Evolutionary conservation across 1,140 invertebrate species (phyloP), one percentile per base, ranked within the genome.

Genomic region (Drosophila albomicans): DNA sequence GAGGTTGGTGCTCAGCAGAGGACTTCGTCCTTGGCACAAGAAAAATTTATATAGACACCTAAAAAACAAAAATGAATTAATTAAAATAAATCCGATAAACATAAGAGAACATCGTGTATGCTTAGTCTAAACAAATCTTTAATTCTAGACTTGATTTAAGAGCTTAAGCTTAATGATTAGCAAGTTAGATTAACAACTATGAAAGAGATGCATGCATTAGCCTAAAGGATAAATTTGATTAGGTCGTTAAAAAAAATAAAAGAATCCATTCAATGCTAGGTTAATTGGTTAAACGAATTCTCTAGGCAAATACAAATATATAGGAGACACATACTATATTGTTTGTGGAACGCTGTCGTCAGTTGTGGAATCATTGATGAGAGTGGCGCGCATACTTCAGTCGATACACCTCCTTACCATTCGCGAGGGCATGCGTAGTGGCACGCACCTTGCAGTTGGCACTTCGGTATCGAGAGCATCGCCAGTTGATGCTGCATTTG

Each of bases 401-500:
- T 0, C 71, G 45, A 48, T 89, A 89, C 13, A 89, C 85, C 67
- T 92, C 92, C 54, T 82, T 58, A 8, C 81, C 89, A 6, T 3
- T 73, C 20, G 82, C 75, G 0, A 91, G 64, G 4, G 69, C 38
- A 13, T 82, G 79, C 6, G 92, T 93, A 11, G 90, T 91, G 1
- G 91, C 92, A 10, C 92, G 79, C 5, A 92, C 91, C 45, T 81
- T 91, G 59, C 92, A 93, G 30, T 87, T 90, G 59, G 77, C 75
- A 48, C 91, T 90, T 6, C 82, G 78, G 48, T 92, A 92, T 8
- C 91, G 82, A 3, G 86, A 70, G 59, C 92, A 92, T 1, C 92
- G 88, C 92, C 92, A 92, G 48, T 92, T 92, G 41, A 91, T 92
- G 38, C 80, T 91, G 46, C 72, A 79, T 49, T 92, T 92, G 1